These are phyloP conservation scores for Ophion slaviceki DNA, from an alignment of 2,888 invertebrate genomes.

Conservation along the genomic window DNA sequence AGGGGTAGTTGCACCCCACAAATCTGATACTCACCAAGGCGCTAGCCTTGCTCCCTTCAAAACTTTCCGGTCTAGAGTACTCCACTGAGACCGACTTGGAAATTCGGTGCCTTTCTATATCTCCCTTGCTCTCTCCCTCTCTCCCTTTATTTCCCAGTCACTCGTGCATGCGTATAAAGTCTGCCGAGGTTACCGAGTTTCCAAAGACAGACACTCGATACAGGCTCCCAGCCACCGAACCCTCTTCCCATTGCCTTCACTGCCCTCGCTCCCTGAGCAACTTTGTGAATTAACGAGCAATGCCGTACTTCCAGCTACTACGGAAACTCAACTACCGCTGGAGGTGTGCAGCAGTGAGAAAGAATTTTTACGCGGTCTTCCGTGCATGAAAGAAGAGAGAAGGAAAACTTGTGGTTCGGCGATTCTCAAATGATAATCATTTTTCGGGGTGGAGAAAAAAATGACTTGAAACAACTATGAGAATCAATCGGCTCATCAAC, in stretches of 20 bases:
- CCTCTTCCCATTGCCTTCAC: neutral
- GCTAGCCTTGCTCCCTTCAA: constrained; percentile 23
- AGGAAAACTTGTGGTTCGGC: neutral
- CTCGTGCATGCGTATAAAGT: constrained; percentile 32
- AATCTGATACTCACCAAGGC: constrained; percentile 36
- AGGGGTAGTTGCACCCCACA: constrained; percentile 60
- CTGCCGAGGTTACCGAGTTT: constrained; percentile 37
- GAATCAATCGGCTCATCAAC: neutral
- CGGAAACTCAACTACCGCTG: neutral
- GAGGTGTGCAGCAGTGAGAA: neutral
- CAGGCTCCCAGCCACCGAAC: neutral
- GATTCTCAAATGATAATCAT: constrained; percentile 1
- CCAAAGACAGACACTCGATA: constrained; percentile 16
- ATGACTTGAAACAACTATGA: neutral
- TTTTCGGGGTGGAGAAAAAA: neutral
- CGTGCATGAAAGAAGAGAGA: neutral
- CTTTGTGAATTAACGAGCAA: constrained; percentile 65
- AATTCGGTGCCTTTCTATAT: constrained; percentile 42
- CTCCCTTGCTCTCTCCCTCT: neutral
- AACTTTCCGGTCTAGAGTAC: constrained; percentile 50
- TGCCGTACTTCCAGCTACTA: constrained; percentile 25
- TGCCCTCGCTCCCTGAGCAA: constrained; percentile 34
- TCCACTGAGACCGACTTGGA: constrained; percentile 60
- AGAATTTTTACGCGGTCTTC: neutral
- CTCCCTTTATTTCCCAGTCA: neutral